Conservation (phyloP, 2,113 vertebrate species). For the Naja naja region DNA sequence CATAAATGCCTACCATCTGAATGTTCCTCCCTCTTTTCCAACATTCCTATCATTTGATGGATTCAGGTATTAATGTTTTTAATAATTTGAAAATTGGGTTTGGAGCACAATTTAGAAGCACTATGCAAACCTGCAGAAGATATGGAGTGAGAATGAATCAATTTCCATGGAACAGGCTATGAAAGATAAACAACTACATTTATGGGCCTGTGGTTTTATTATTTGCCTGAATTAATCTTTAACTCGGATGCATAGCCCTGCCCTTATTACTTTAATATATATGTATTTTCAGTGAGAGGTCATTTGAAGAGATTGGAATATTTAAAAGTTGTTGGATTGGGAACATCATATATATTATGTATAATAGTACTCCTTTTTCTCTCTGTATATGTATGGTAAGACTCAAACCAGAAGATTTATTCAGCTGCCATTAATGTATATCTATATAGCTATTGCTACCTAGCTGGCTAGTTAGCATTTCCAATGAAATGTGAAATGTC, state of each 20-base stretch:
- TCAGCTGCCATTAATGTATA: neutral
- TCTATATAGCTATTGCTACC: neutral
- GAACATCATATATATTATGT: neutral
- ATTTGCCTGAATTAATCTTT: neutral
- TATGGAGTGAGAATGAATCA: neutral
- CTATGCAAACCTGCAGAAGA: neutral
- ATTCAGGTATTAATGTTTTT: neutral
- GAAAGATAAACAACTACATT: neutral
- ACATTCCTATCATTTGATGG: neutral
- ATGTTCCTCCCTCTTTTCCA: neutral
- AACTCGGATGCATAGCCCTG: neutral
- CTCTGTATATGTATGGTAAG: neutral
- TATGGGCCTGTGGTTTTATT: neutral
- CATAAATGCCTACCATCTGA: neutral
- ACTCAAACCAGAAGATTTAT: neutral
- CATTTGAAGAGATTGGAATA: neutral
- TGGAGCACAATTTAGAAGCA: neutral
- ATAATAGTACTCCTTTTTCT: neutral
- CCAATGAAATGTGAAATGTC: neutral
- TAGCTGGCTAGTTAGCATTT: neutral
- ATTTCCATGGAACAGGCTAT: neutral
- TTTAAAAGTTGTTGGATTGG: neutral
- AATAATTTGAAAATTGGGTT: neutral
- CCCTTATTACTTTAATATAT: neutral
- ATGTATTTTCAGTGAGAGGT: neutral